Evolutionary conservation across 53 echinoderm and acorn worm species (phyloP).

Genomic region (Crossaster papposus): DNA sequence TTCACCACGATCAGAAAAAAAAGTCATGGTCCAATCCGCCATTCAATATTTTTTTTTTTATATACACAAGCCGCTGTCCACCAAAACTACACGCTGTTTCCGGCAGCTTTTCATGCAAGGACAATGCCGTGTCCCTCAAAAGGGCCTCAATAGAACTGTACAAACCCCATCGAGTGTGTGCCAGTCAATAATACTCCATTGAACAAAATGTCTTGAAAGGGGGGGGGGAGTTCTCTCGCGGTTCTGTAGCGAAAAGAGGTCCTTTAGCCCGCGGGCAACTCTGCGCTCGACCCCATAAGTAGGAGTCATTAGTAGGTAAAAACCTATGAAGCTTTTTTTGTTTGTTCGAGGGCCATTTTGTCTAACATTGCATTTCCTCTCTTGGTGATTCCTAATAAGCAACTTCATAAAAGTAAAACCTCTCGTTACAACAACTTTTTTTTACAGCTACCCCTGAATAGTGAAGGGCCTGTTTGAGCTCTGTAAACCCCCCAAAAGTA

Average conservation of each 20-base stretch:
- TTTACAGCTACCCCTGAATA: too few relatives aligned
- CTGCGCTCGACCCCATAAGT: constrained; percentile 25
- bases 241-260: constrained; percentile 46
- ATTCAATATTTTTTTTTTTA: background rate
- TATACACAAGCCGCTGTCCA: background rate
- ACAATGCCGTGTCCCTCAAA: constrained; percentile 23
- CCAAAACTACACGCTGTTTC: constrained; percentile 10
- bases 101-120: constrained; percentile 36
- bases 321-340: constrained; percentile 45
- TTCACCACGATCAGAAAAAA: background rate
- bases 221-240: constrained; percentile 28
- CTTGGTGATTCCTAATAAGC: background rate
- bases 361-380: background rate
- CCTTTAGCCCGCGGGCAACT: constrained; percentile 29
- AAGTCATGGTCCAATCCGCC: background rate
- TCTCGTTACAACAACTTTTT: background rate
- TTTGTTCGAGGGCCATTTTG: background rate
- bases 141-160: constrained; percentile 31
- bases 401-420: background rate
- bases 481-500: background rate
- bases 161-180: constrained; percentile 22
- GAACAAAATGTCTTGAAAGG: constrained; percentile 31
- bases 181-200: constrained; percentile 54
- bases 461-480: background rate
- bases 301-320: constrained; percentile 43